Evolutionary conservation across 1,140 invertebrate species (phyloP).

Genomic region (Heliconius melpomene): DNA sequence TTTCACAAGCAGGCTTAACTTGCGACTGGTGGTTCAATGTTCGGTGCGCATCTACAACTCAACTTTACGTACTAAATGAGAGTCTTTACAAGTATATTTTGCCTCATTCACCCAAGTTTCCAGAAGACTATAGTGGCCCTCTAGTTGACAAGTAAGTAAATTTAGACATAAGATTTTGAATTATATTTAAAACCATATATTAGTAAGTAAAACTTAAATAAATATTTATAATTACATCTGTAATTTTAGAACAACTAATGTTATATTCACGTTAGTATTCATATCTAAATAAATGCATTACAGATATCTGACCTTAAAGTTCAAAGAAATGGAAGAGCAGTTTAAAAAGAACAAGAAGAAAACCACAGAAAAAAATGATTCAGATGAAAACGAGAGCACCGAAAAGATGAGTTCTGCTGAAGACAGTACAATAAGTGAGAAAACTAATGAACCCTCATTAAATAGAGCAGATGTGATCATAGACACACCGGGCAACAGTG

Average conservation of each 20-base stretch:
- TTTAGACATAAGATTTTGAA: too few species aligned
- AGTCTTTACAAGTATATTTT: conserved; percentile 93
- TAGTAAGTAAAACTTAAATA: too few species aligned
- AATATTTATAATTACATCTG: too few species aligned
- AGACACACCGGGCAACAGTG: conserved; percentile 62
- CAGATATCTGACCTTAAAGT: conserved; percentile 90
- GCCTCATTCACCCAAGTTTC: conserved; percentile 91
- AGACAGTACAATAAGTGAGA: conserved; percentile 28
- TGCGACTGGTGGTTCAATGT: conserved; percentile 97
- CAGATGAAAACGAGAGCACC: conserved; percentile 42
- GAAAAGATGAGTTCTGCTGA: conserved; percentile 43
- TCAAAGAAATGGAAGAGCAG: conserved; percentile 91
- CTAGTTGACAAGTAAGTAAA: conserved; percentile 87
- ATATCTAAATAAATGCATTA: conserved; percentile 30
- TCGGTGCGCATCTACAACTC: conserved; percentile 89
- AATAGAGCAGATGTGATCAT: conserved; percentile 54
- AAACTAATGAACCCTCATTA: conserved; percentile 32
- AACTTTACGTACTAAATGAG: conserved; percentile 93
- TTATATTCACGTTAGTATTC: neutral
- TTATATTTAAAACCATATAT: too few species aligned
- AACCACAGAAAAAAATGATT: conserved; percentile 58
- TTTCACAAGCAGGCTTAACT: conserved; percentile 91
- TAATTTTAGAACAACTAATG: too few species aligned
- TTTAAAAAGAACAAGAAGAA: conserved; percentile 81
- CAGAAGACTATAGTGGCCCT: conserved; percentile 92